phyloP scores from a whole-genome alignment of 2,888 invertebrate genomes.

The Octodonta nipae region DNA sequence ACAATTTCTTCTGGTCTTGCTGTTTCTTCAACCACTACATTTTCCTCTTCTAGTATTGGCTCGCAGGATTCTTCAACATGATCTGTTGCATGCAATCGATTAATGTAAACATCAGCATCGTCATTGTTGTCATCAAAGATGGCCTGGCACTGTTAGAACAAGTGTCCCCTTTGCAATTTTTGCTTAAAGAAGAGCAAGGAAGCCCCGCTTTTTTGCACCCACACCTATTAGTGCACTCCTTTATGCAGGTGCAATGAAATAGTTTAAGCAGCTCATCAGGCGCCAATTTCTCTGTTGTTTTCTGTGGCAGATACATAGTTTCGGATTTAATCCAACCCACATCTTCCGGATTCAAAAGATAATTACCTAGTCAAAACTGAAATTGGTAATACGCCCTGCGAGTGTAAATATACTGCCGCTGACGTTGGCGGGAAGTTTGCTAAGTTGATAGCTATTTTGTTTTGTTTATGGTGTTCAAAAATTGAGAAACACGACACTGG shows the following conservation, averaged over 20 bases:
- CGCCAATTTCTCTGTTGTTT: slow-evolving; percentile 4
- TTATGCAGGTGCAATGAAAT: slow-evolving; percentile 4
- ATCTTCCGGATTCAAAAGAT: slow-evolving; percentile 3
- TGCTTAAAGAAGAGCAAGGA: too few relatives aligned
- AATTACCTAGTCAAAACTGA: slow-evolving; percentile 3
- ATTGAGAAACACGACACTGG: not conserved
- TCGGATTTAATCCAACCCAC: slow-evolving; percentile 7
- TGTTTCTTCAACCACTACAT: too few relatives aligned
- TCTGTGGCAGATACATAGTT: slow-evolving; percentile 5
- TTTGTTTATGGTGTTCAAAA: slow-evolving; percentile 1
- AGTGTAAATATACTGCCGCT: not conserved
- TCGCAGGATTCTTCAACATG: too few relatives aligned
- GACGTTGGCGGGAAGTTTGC: not conserved
- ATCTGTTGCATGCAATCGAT: too few relatives aligned
- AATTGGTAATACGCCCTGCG: not conserved
- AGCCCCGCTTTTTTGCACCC: slow-evolving; percentile 5
- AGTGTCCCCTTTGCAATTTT: too few relatives aligned
- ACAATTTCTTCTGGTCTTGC: too few relatives aligned
- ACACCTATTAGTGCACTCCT: slow-evolving; percentile 4
- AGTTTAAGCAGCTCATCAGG: slow-evolving; percentile 5
- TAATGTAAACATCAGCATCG: too few relatives aligned
- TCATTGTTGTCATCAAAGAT: too few relatives aligned
- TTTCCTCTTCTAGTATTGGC: not conserved
- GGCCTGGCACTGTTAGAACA: too few relatives aligned
- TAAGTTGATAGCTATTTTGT: slow-evolving; percentile 1